These are phyloP conservation scores for Nymphalis polychloros DNA, from an alignment of 2,888 invertebrate genomes.

Conservation along the genomic window DNA sequence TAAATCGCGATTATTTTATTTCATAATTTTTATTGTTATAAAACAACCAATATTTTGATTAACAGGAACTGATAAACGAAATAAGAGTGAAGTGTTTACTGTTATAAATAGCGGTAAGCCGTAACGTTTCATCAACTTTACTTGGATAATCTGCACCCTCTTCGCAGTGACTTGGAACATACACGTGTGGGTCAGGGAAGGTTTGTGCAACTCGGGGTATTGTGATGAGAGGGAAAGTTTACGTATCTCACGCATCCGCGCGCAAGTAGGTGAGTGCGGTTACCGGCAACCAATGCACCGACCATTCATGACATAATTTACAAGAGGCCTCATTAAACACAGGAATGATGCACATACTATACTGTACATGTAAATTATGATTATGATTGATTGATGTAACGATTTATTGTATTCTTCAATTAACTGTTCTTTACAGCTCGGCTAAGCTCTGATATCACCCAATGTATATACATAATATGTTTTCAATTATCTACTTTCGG, in stretches of 20 bases:
- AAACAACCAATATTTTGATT: neutral
- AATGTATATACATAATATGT: neutral
- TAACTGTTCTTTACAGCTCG: constrained; percentile 17
- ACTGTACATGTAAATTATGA: constrained; percentile 25
- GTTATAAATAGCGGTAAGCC: constrained; percentile 6
- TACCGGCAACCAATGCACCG: constrained; percentile 74
- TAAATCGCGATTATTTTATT: neutral
- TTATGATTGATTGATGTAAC: constrained; percentile 29
- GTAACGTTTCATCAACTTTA: constrained; percentile 22
- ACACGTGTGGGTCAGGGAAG: constrained; percentile 33
- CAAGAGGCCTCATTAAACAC: constrained; percentile 73
- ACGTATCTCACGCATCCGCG: constrained; percentile 74
- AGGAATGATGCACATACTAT: constrained; percentile 42
- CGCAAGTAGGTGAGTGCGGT: constrained; percentile 78
- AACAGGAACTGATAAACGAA: neutral
- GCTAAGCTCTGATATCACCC: neutral
- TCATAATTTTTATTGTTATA: neutral
- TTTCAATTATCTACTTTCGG: neutral
- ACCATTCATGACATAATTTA: constrained; percentile 77
- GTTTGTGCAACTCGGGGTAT: constrained; percentile 60
- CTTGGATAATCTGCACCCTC: constrained; percentile 35
- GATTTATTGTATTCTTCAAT: constrained; percentile 28
- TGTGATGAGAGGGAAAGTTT: constrained; percentile 78
- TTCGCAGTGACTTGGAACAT: constrained; percentile 24
- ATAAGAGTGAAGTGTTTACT: neutral